Evolutionary conservation across 2,888 invertebrate species (phyloP), one percentile per base, ranked within the genome.

Genomic region (Heliconius sara): DNA sequence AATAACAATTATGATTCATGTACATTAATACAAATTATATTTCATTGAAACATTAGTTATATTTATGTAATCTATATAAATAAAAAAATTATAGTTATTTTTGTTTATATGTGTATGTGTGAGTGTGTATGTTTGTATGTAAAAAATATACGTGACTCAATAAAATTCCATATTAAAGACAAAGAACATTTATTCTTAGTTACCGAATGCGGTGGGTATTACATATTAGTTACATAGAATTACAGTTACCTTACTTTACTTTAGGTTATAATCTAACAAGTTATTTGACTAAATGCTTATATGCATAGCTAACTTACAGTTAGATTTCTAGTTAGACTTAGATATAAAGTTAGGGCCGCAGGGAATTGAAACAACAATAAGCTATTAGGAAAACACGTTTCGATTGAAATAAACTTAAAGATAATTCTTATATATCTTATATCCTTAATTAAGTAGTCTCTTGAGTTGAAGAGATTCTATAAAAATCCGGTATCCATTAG

Each of bases 141-240:
- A 13, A 47, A 22, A 67, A 74, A 74, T 73, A 78, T 67, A 74
- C 34, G 73, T 78, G 78, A 68, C 73, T 39, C 39, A 78, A 77
- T 71, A 78, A 78, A 73, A 78, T 66, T 34, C 25, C 57, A 78
- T 27, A 25, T 47, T 71, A 22, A 76, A 79, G 65, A 78, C 22
- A 71, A 74, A 77, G 63, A 82, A 72, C 66, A 43, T 81, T 82
- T 82, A 81, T 79, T 82, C 63, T 79, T 70, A 66, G 67, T 75
- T 82, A 73, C 66, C 68, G 63, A 72, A 60, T 77, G 70, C 80
- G 82, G 82, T 82, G 82, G 82, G 80, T 52, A 67, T 39, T 77
- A 81, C 81, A 72, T 12, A 25, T 70, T 25, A 39, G n/a, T 39
- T 25, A 39, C 12, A 47, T n/a, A 47, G 63, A 43, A 25, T 34